Conservation (phyloP, 2,797 vertebrate species). For the Macroramphosus scolopax region DNA sequence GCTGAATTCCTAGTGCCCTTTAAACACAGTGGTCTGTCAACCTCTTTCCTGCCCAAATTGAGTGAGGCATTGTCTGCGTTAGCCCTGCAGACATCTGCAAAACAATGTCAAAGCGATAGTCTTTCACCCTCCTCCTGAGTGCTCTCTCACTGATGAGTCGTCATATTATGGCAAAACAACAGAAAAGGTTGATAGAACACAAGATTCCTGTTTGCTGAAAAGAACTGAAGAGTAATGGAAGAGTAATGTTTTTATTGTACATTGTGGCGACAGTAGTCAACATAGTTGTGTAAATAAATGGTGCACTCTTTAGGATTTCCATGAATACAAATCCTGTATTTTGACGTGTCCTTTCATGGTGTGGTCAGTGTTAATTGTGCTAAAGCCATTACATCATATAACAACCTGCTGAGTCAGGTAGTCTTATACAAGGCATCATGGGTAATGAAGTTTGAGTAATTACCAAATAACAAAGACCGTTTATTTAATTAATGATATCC, state of each 20-base stretch:
- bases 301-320: constrained; percentile 18
- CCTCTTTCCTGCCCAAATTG: constrained; percentile 63
- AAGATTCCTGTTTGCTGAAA: constrained; percentile 14
- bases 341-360: constrained; percentile 27
- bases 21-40: constrained; percentile 72
- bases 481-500: too few species aligned
- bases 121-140: constrained; percentile 40
- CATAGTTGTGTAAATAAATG: constrained; percentile 33
- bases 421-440: neutral
- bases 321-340: constrained; percentile 22
- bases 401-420: constrained; percentile 28
- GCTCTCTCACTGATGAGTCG: constrained; percentile 38
- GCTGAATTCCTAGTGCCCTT: constrained; percentile 62
- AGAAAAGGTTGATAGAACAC: constrained; percentile 16
- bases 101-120: constrained; percentile 60
- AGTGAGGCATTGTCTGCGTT: constrained; percentile 59
- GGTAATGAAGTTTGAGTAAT: too few species aligned
- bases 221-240: constrained; percentile 19
- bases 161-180: constrained; percentile 42
- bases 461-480: too few species aligned
- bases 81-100: constrained; percentile 58
- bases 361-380: constrained; percentile 41
- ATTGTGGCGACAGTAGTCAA: constrained; percentile 13
- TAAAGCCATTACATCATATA: constrained; percentile 35
- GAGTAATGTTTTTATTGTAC: constrained; percentile 24